Evolutionary conservation across 2,797 vertebrate genomes (phyloP), one percentile per base, ranked within the genome.

Genomic region (Clarias laeviceps): DNA sequence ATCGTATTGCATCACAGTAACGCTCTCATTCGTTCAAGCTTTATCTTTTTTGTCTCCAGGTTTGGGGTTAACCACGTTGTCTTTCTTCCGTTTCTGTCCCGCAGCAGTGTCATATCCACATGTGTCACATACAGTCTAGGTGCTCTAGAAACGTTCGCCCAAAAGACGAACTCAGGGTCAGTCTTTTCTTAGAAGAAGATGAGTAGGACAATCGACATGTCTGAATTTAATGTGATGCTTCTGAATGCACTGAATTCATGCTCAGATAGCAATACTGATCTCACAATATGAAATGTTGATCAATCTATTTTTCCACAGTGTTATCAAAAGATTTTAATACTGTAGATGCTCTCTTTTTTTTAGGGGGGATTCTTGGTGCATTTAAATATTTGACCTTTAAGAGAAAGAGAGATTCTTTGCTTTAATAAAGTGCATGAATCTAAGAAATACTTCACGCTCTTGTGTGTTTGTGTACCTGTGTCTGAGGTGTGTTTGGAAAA

Each of bases 11-110:
- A 85, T 90, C 84, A 54, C 54, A 80, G 29, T 34, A 70, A 50
- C 56, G 62, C 61, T 77, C 45, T 81, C 24, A 76, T 62, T 86
- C 50, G 78, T 87, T 81, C 22, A 27, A 80, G 76, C 70, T 73
- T 80, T 79, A 79, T 59, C 65, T 85, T 64, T 84, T 61, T 72
- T 68, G 74, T 84, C 84, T 88, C 64, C 80, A 84, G 89, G 82
- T 85, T 76, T 56, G 59, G 18, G 22, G 27, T 32, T 65, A 54
- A 76, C 11, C 69, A 73, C 8, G 27, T 83, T 83, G 70, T 83
- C 24, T 37, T 61, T 40, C 65, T 72, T 62, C 70, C 4, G n/a
- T 50, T 74, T 73, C 22, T 83, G 57, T 74, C 69, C 62, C 32
- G n/a, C 27, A 81, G 40, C 64, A 54, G 62, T 81, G 62, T 65